Evolutionary conservation across 2,797 vertebrate genomes (phyloP).

Genomic region (Squalus acanthias): DNA sequence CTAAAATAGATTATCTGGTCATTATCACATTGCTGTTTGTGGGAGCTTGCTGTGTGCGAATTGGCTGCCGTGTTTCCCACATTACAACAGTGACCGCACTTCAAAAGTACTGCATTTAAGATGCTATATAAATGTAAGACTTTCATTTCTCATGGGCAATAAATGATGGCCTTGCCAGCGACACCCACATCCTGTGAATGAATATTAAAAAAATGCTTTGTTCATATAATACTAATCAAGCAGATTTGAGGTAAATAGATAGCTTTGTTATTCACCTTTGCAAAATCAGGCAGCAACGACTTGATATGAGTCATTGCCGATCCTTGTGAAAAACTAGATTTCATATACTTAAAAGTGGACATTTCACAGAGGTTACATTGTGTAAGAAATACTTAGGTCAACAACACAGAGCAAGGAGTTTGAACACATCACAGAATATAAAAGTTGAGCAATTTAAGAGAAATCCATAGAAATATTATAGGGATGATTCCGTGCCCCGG

Average conservation of each 20-base stretch:
- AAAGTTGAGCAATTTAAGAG: not conserved
- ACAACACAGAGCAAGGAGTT: not conserved
- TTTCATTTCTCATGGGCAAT: too few relatives aligned
- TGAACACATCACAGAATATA: not conserved
- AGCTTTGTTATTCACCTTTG: not conserved
- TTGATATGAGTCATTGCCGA: not conserved
- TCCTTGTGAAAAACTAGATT: not conserved
- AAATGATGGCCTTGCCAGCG: too few relatives aligned
- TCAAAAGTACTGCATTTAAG: too few relatives aligned
- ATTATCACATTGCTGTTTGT: too few relatives aligned
- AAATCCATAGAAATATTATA: not conserved
- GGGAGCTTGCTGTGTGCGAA: too few relatives aligned
- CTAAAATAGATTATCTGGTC: too few relatives aligned
- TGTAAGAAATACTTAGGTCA: not conserved
- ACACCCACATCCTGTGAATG: too few relatives aligned
- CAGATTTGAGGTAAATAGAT: not conserved
- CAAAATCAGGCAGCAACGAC: not conserved
- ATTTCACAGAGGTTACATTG: not conserved
- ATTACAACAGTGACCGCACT: too few relatives aligned
- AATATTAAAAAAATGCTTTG: too few relatives aligned
- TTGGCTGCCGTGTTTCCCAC: too few relatives aligned
- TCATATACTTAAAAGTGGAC: not conserved
- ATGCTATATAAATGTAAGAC: too few relatives aligned
- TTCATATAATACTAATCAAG: not conserved
- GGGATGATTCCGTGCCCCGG: not conserved